Evolutionary conservation across 2,797 vertebrate species (phyloP).

Genomic region (Chaetodon trifasciatus): DNA sequence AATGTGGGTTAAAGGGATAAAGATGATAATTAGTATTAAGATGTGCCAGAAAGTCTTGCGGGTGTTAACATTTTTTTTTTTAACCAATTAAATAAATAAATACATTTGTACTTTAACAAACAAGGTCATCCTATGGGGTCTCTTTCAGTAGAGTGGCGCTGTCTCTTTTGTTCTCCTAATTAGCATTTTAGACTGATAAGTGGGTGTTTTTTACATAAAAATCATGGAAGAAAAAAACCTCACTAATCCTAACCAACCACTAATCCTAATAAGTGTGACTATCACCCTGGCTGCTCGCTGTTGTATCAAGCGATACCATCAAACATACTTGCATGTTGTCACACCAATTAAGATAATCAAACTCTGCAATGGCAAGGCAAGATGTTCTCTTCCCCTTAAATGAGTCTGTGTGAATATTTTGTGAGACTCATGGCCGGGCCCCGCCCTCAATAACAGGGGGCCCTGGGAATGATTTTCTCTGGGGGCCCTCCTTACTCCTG

Average conservation of each 20-base stretch:
- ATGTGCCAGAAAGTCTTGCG: no score
- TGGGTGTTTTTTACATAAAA: neutral
- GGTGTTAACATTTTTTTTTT: no score
- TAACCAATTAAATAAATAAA: no score
- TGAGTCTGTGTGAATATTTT: slow-evolving; percentile 5
- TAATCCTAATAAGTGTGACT: slow-evolving; percentile 3
- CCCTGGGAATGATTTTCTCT: no score
- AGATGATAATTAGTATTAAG: neutral
- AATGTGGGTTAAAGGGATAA: neutral
- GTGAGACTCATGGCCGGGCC: neutral
- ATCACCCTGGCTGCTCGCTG: slow-evolving; percentile 1
- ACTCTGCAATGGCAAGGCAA: neutral
- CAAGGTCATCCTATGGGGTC: neutral
- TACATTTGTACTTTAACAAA: neutral
- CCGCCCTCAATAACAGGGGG: no score
- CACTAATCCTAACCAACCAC: neutral
- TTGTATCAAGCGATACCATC: neutral
- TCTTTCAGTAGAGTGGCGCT: neutral
- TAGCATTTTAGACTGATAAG: neutral
- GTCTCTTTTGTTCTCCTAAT: neutral
- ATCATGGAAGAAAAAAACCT: neutral
- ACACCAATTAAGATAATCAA: slow-evolving; percentile 3
- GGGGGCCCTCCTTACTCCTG: no score
- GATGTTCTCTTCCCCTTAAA: neutral
- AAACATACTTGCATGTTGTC: neutral